phyloP scores from a whole-genome alignment of 2,888 invertebrate genomes.

The Tinea trinotella region DNA sequence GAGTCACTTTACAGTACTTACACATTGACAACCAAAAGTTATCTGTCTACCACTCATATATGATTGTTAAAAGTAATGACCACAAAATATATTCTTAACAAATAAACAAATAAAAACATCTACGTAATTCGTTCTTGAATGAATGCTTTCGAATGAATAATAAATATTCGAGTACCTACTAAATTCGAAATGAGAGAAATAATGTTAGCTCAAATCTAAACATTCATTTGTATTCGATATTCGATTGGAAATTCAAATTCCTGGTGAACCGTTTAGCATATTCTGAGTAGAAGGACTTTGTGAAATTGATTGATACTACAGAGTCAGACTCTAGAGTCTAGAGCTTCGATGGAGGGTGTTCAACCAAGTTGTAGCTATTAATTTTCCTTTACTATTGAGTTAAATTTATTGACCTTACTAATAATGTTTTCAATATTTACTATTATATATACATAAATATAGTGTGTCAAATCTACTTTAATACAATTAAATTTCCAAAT shows the following conservation, averaged over 20 bases:
- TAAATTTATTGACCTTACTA: no score
- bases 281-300: background rate
- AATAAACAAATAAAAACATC: no score
- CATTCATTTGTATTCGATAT: background rate
- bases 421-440: no score
- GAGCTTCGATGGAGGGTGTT: background rate
- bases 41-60: no score
- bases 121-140: background rate
- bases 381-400: no score
- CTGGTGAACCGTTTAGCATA: background rate
- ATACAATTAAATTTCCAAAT: no score
- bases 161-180: background rate
- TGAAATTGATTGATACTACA: slow-evolving; percentile 8
- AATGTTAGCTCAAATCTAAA: background rate
- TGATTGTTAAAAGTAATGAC: no score
- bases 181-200: background rate
- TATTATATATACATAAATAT: no score
- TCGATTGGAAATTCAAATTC: slow-evolving; percentile 2
- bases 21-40: no score
- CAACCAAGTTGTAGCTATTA: background rate
- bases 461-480: no score
- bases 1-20: no score
- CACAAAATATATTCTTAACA: no score
- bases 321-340: background rate
- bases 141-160: background rate